These are phyloP conservation scores for Vespertilio murinus DNA, from an alignment of 2,797 vertebrate genomes.

Conservation along the genomic window DNA sequence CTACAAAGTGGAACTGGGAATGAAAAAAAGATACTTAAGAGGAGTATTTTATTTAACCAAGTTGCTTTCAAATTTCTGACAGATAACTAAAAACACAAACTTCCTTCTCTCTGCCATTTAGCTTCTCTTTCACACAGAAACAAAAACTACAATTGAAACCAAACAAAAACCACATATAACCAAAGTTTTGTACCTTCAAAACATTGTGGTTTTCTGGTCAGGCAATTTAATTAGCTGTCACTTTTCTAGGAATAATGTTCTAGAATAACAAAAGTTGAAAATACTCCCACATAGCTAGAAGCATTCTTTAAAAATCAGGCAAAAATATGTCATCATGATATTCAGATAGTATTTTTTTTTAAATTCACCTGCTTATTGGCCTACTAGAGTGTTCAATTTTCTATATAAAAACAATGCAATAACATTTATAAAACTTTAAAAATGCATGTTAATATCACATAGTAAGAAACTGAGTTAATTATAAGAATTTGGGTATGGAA, in stretches of 20 bases:
- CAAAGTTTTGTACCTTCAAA: background rate
- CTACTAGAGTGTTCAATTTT: background rate
- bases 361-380: background rate
- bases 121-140: background rate
- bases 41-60: constrained; percentile 13
- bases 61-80: background rate
- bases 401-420: background rate
- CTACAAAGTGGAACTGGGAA: background rate
- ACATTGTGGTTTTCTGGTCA: background rate
- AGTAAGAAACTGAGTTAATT: background rate
- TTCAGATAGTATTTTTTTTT: background rate
- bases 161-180: background rate
- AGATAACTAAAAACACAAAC: background rate
- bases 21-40: constrained; percentile 17
- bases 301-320: background rate
- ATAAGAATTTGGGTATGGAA: background rate
- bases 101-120: background rate
- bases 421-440: background rate
- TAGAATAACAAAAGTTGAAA: background rate
- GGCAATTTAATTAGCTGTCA: background rate
- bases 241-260: background rate
- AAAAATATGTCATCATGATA: background rate
- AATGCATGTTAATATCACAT: background rate
- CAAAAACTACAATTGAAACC: background rate
- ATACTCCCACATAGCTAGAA: background rate